Evolutionary conservation across 2,888 invertebrate genomes (phyloP).

Genomic region (Spodoptera littoralis): DNA sequence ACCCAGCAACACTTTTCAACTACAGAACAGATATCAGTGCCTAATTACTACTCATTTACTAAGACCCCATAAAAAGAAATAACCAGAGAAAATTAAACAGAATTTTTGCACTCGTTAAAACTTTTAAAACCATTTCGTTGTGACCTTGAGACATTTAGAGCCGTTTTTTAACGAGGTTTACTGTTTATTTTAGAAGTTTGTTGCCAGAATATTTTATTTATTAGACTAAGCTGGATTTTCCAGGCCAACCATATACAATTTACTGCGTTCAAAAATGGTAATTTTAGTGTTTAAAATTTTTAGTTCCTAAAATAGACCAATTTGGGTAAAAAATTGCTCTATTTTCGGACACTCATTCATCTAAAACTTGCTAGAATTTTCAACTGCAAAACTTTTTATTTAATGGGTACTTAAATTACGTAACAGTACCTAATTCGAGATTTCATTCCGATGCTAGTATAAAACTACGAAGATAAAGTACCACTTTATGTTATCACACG

Average conservation of each 20-base stretch:
- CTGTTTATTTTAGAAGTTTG: constrained; percentile 34
- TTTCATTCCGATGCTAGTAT: too few species aligned
- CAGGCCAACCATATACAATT: constrained; percentile 8
- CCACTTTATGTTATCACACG: constrained; percentile 8
- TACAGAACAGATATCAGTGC: too few species aligned
- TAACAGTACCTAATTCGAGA: too few species aligned
- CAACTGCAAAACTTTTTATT: too few species aligned
- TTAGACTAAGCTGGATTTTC: constrained; percentile 15
- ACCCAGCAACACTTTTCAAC: too few species aligned
- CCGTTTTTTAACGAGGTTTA: constrained; percentile 9
- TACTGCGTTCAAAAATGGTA: constrained; percentile 8
- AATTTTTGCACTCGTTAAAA: constrained; percentile 26
- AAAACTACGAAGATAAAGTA: background rate
- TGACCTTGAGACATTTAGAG: constrained; percentile 26
- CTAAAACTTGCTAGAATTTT: too few species aligned
- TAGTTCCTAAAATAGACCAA: background rate
- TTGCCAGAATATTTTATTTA: constrained; percentile 41
- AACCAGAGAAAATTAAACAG: constrained; percentile 12
- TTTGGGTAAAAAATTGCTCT: background rate
- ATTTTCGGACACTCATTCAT: background rate
- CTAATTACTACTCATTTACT: background rate
- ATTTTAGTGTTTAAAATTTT: constrained; percentile 2
- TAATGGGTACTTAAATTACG: too few species aligned
- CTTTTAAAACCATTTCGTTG: constrained; percentile 18
- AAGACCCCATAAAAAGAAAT: constrained; percentile 7